phyloP scores from a whole-genome alignment of 2,888 invertebrate species.

The Apotomis turbidana region DNA sequence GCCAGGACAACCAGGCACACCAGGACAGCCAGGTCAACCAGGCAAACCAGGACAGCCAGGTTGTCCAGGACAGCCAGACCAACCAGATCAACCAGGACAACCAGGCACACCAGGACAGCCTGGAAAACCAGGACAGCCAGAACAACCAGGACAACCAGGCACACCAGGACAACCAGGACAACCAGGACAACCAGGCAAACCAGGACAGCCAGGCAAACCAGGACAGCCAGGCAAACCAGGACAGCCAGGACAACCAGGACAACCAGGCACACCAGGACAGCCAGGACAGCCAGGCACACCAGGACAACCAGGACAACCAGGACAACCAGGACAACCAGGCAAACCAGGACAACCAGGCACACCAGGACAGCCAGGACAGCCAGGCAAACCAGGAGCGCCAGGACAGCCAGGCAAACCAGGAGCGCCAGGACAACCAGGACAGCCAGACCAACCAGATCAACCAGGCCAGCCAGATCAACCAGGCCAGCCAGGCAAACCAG shows the following conservation, averaged over 20 bases:
- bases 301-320: slow-evolving; percentile 47
- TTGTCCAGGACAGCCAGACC: background rate
- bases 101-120: slow-evolving; percentile 25
- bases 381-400: background rate
- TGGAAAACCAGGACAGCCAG: background rate
- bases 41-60: background rate
- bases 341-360: slow-evolving; percentile 50
- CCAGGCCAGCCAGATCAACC: background rate
- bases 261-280: slow-evolving; percentile 43
- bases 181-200: background rate
- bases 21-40: background rate
- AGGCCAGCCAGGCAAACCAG: too few relatives aligned
- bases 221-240: slow-evolving; percentile 6
- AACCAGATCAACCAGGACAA: slow-evolving; percentile 3
- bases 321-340: slow-evolving; percentile 49
- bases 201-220: slow-evolving; percentile 18
- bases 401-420: background rate
- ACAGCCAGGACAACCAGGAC: slow-evolving; percentile 37
- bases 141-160: background rate
- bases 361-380: slow-evolving; percentile 8
- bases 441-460: too few relatives aligned
- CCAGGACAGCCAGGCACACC: slow-evolving; percentile 35
- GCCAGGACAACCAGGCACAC: background rate
- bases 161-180: slow-evolving; percentile 10
- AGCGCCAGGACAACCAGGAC: too few relatives aligned